Conservation (phyloP, 2,888 invertebrate genomes). For the Luffia ferchaultella region DNA sequence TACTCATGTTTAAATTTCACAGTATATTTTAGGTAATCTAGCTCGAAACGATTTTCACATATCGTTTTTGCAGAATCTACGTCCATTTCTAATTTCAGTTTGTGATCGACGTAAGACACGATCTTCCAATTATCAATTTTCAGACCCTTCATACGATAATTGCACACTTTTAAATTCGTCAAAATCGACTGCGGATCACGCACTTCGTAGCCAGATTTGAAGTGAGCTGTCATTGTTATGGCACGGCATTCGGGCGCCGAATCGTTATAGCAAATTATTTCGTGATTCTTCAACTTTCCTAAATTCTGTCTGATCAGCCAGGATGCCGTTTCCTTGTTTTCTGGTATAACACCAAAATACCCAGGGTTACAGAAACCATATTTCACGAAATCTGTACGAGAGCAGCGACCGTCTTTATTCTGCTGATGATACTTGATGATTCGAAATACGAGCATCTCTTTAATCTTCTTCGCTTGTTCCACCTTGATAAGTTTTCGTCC, state of each 20-base stretch:
- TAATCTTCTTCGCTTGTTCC: slow-evolving; percentile 35
- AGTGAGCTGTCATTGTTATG: slow-evolving; percentile 25
- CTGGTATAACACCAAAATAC: slow-evolving; percentile 38
- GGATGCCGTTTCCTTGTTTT: slow-evolving; percentile 34
- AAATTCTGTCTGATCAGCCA: slow-evolving; percentile 37
- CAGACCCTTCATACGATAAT: slow-evolving; percentile 38
- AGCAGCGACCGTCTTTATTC: slow-evolving; percentile 18
- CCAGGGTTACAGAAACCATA: slow-evolving; percentile 39
- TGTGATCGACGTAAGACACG: background rate
- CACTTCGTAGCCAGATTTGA: slow-evolving; percentile 19
- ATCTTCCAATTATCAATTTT: slow-evolving; percentile 40
- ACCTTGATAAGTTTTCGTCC: slow-evolving; percentile 30
- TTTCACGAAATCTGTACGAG: slow-evolving; percentile 37
- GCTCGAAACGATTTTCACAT: slow-evolving; percentile 24
- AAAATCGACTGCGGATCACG: slow-evolving; percentile 17
- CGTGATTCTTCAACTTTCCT: slow-evolving; percentile 28
- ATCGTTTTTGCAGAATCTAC: slow-evolving; percentile 41
- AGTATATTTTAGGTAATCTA: slow-evolving; percentile 25
- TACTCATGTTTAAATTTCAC: background rate
- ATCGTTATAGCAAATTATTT: slow-evolving; percentile 30
- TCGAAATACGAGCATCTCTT: slow-evolving; percentile 37
- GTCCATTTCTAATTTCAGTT: slow-evolving; percentile 27
- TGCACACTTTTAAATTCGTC: slow-evolving; percentile 33
- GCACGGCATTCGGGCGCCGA: slow-evolving; percentile 22
- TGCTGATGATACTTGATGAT: slow-evolving; percentile 36